Percentiles rank a stretch among this genome's conserved stretches.
phyloP scores from a whole-genome alignment of 1,140 invertebrate species.

The Pissodes strobi region DNA sequence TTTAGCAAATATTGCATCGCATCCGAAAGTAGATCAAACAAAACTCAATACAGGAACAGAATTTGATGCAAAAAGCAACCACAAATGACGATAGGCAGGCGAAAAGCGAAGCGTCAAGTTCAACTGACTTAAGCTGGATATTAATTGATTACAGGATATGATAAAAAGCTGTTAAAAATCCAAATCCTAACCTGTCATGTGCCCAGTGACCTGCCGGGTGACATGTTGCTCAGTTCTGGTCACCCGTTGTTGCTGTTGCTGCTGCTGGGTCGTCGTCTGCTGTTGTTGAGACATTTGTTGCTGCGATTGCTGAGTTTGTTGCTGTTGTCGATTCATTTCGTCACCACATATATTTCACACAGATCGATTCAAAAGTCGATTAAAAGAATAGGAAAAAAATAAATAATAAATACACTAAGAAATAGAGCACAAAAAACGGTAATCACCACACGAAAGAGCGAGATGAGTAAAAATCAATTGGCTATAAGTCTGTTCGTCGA shows the following conservation, averaged over 20 bases:
- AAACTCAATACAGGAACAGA: too few species aligned
- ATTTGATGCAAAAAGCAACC: background rate
- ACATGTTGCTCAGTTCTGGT: slow-evolving; percentile 75
- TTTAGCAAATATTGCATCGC: too few species aligned
- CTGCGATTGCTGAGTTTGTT: slow-evolving; percentile 59
- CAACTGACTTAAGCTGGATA: background rate
- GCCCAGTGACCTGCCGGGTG: slow-evolving; percentile 75
- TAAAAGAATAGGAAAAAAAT: slow-evolving; percentile 34
- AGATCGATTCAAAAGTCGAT: slow-evolving; percentile 42
- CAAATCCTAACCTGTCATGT: slow-evolving; percentile 72
- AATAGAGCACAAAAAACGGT: slow-evolving; percentile 47
- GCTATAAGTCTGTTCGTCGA: slow-evolving; percentile 31
- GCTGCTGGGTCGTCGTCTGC: slow-evolving; percentile 59
- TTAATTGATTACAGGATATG: background rate
- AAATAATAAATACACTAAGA: slow-evolving; percentile 34
- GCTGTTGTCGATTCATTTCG: slow-evolving; percentile 56
- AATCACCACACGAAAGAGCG: slow-evolving; percentile 43
- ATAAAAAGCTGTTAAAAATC: background rate
- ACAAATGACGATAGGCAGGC: slow-evolving; percentile 1
- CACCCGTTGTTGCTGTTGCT: slow-evolving; percentile 68
- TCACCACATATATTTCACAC: slow-evolving; percentile 53
- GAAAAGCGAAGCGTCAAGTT: background rate
- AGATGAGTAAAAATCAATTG: slow-evolving; percentile 23
- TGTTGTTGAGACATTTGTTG: slow-evolving; percentile 58
- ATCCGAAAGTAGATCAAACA: too few species aligned